A percentile compares a stretch with the other conserved stretches of the same genome.
Conservation (phyloP, 92 coral and sea anemone genomes). For the Paragorgia papillata region DNA sequence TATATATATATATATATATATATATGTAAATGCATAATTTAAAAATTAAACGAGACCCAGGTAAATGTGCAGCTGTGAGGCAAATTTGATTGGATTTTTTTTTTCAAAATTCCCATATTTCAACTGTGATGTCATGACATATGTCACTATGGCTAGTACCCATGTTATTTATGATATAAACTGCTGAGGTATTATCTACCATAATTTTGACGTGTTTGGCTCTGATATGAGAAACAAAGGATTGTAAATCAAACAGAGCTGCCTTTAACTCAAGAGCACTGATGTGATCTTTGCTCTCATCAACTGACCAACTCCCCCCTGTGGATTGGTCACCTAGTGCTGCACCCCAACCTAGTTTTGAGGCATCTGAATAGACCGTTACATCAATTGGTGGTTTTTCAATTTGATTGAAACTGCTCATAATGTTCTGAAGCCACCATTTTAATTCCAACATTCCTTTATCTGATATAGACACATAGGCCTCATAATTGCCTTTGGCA, state of each 20-base stretch:
- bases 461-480: constrained; percentile 1
- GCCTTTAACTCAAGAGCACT: constrained; percentile 45
- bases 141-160: constrained; percentile 59
- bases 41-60: no score
- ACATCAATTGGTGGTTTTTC: constrained; percentile 17
- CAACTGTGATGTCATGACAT: constrained; percentile 16
- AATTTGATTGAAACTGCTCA: not conserved
- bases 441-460: not conserved
- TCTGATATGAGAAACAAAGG: constrained; percentile 35
- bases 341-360: constrained; percentile 26
- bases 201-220: constrained; percentile 62
- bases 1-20: no score
- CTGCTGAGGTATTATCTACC: constrained; percentile 63
- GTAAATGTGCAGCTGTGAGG: no score
- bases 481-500: constrained; percentile 23
- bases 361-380: constrained; percentile 16
- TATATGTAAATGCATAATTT: no score
- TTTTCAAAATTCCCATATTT: constrained; percentile 64
- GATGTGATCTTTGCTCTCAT: constrained; percentile 4
- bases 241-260: constrained; percentile 54
- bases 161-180: constrained; percentile 55
- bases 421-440: constrained; percentile 11
- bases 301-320: constrained; percentile 19
- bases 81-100: no score
- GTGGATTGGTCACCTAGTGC: constrained; percentile 31